Conservation (phyloP, 2,797 vertebrate genomes). For the Artibeus lituratus region DNA sequence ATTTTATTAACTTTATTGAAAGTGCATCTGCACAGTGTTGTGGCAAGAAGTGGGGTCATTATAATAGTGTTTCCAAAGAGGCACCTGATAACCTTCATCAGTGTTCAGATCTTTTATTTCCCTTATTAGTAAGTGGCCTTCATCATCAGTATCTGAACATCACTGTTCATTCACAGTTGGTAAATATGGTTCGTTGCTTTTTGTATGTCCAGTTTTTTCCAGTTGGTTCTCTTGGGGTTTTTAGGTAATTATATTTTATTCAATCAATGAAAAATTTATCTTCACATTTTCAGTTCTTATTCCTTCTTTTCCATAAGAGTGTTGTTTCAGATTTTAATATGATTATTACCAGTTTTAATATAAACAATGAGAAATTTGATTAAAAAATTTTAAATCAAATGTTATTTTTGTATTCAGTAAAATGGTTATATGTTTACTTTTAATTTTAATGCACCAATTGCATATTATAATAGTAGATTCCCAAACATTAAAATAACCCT, state of each 20-base stretch:
- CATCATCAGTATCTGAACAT: neutral
- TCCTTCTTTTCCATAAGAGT: neutral
- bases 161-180: neutral
- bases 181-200: neutral
- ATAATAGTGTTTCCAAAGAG: neutral
- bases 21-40: neutral
- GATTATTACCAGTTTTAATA: neutral
- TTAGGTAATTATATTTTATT: neutral
- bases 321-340: neutral
- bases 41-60: neutral
- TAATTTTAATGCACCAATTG: neutral
- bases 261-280: neutral
- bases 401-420: neutral
- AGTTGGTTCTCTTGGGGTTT: neutral
- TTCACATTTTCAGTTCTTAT: neutral
- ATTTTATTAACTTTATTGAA: neutral
- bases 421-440: neutral
- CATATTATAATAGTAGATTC: neutral
- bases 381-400: neutral
- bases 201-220: neutral
- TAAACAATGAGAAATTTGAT: neutral
- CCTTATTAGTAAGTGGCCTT: neutral
- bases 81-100: neutral
- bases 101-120: neutral
- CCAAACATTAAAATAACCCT: neutral